Evolutionary conservation across 2,113 vertebrate species (phyloP).

Genomic region (Lynx canadensis): DNA sequence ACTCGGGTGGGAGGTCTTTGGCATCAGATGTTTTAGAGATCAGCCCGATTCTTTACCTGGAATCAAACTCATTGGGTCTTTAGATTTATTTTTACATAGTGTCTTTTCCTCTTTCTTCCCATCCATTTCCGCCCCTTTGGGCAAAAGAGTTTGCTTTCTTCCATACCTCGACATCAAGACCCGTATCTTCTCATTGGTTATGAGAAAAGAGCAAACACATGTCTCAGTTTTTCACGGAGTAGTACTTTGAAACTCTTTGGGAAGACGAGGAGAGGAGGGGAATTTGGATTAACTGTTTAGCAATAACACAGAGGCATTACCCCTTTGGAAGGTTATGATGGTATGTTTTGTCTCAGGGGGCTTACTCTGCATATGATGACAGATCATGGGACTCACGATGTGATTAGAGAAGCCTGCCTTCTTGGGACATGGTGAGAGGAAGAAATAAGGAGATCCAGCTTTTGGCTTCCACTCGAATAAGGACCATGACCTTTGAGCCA

Average conservation of each 20-base stretch:
- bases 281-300: neutral
- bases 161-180: neutral
- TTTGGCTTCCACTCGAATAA: neutral
- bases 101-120: too few relatives aligned
- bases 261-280: neutral
- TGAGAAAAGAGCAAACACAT: neutral
- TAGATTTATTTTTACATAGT: neutral
- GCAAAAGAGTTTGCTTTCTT: neutral
- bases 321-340: neutral
- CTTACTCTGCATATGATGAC: neutral
- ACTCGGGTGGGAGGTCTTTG: neutral
- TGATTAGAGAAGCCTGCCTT: neutral
- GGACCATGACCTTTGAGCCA: neutral
- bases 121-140: neutral
- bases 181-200: neutral
- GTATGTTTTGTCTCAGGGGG: neutral
- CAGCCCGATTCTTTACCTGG: slow-evolving; percentile 58
- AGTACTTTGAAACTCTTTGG: neutral
- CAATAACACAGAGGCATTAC: neutral
- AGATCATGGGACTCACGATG: accelerated
- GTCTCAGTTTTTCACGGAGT: neutral
- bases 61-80: neutral
- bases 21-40: neutral
- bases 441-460: neutral
- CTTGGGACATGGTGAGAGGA: neutral